Evolutionary conservation across 1,140 invertebrate species (phyloP), one percentile per base, ranked within the genome.

Genomic region (Hyphantria cunea): DNA sequence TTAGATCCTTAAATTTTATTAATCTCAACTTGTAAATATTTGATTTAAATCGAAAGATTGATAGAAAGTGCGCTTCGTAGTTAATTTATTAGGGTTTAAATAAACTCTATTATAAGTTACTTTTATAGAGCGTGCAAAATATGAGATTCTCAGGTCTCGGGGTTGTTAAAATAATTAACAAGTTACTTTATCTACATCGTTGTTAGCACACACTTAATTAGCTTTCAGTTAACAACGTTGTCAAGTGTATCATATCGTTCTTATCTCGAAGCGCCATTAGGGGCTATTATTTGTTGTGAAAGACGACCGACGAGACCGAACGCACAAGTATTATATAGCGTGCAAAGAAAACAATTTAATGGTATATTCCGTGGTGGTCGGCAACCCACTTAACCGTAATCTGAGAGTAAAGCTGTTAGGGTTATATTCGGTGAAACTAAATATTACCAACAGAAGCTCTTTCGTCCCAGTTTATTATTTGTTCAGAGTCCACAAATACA

Each of bases 281-380:
- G 0, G 13, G 9, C 44, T 32, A 48, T 56, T 58, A 44, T 44
- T 44, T 44, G 62, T 78, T 79, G 70, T 80, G 73, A 72, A 79
- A 86, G 80, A 84, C 59, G 70, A 44, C 41, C 41, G 41, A 44
- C 0, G 8, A 8, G 34, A 44, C 41, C 1, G 13, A 44, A 44
- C 9, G 41, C 1, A 44, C 34, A 44, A 12, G 41, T n/a, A 13
- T 13, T 2, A 44, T 66, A 83, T 81, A 66, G 76, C 66, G 78
- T 84, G 85, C 85, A 86, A 89, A 80, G 84, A 86, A 85, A 84
- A 87, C 79, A 78, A 80, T 89, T 86, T 86, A 87, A 87, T 87
- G 84, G 83, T 82, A 85, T 80, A 84, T 83, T 72, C 82, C 62
- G 70, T 74, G 80, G 79, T 86, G 84, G 84, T 78, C 82, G 83